phyloP scores from a whole-genome alignment of 2,888 invertebrate genomes.

The Caenorhabditis virilis region DNA sequence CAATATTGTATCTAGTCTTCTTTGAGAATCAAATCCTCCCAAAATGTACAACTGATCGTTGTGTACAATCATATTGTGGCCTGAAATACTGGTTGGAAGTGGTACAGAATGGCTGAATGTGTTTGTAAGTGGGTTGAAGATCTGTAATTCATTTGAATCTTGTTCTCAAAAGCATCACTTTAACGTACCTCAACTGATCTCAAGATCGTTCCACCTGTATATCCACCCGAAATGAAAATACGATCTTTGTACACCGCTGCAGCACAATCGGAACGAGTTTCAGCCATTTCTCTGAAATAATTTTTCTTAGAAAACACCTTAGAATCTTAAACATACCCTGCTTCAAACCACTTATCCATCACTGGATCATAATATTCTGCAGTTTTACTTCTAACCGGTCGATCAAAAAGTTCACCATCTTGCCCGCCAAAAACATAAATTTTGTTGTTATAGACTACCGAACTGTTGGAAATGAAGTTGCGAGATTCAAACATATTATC shows the following conservation, averaged over 20 bases:
- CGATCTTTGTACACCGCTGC: conserved; percentile 17
- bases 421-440: conserved; percentile 43
- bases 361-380: conserved; percentile 31
- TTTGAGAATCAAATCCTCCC: conserved; percentile 24
- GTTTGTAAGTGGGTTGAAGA: conserved; percentile 22
- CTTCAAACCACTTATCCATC: conserved; percentile 18
- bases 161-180: neutral
- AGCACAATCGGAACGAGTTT: conserved; percentile 34
- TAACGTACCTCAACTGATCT: conserved; percentile 19
- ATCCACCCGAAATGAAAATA: conserved; percentile 29
- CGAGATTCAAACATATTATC: conserved; percentile 31
- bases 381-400: conserved; percentile 12
- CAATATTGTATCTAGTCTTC: conserved; percentile 12
- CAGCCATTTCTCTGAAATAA: conserved; percentile 15
- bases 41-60: conserved; percentile 10
- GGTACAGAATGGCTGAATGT: conserved; percentile 11
- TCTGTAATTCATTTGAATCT: neutral
- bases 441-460: conserved; percentile 24
- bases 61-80: conserved; percentile 21
- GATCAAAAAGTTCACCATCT: conserved; percentile 13
- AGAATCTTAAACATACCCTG: conserved; percentile 10
- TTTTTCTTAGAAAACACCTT: neutral
- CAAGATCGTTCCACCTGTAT: conserved; percentile 19
- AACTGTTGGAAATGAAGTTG: conserved; percentile 35
- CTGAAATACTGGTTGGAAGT: conserved; percentile 20